A percentile compares a stretch with the other conserved stretches of the same genome.
phyloP scores from a whole-genome alignment of 35 echinoderm and acorn worm genomes.

The Chiridota heheva region DNA sequence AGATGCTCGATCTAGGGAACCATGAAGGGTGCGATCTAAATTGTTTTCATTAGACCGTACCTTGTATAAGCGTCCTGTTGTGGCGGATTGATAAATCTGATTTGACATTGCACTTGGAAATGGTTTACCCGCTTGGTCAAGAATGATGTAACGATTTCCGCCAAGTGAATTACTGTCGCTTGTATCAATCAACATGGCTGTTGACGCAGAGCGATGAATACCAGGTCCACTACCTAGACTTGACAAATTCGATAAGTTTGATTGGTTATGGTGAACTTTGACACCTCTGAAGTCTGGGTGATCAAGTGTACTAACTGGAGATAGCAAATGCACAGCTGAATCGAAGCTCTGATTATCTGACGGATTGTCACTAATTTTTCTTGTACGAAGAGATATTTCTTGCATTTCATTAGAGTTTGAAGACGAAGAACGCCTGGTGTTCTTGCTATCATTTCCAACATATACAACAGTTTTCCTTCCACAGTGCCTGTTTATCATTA shows the following conservation, averaged over 20 bases:
- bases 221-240: slow-evolving; percentile 27
- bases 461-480: slow-evolving; percentile 13
- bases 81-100: slow-evolving; percentile 7
- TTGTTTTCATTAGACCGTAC: not conserved
- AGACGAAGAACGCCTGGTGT: not conserved
- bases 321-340: slow-evolving; percentile 24
- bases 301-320: slow-evolving; percentile 12
- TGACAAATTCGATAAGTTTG: slow-evolving; percentile 9
- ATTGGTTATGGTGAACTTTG: slow-evolving; percentile 10
- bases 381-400: slow-evolving; percentile 5
- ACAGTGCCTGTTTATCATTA: slow-evolving; percentile 13
- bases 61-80: not conserved
- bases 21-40: not conserved
- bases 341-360: slow-evolving; percentile 44
- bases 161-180: not conserved
- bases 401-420: not conserved
- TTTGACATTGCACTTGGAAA: slow-evolving; percentile 4
- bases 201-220: slow-evolving; percentile 12
- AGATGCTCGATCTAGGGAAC: too few relatives aligned
- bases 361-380: slow-evolving; percentile 21
- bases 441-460: too few relatives aligned
- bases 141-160: slow-evolving; percentile 7
- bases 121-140: slow-evolving; percentile 26
- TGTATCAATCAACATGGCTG: slow-evolving; percentile 18
- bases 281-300: slow-evolving; percentile 6